Percentiles rank a stretch among this genome's conserved stretches.
These are phyloP conservation scores for Petrocephalus sullivani DNA, from an alignment of 2,797 vertebrate genomes.

Conservation along the genomic window DNA sequence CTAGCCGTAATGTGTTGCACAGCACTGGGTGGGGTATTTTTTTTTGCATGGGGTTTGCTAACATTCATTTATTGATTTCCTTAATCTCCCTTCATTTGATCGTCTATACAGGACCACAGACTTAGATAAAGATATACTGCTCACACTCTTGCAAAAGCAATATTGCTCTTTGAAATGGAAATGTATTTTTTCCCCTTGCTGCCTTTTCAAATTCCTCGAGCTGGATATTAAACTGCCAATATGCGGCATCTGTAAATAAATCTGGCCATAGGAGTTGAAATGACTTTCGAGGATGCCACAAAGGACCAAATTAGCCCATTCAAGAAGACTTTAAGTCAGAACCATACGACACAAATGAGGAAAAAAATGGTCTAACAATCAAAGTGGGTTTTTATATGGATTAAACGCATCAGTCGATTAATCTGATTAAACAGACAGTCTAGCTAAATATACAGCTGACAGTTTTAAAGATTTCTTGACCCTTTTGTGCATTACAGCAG, in stretches of 20 bases:
- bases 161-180: constrained; percentile 14
- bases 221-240: constrained; percentile 7
- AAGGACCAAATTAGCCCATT: neutral
- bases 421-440: neutral
- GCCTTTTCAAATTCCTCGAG: neutral
- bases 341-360: neutral
- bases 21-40: neutral
- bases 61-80: constrained; percentile 15
- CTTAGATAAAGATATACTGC: constrained; percentile 1
- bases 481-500: neutral
- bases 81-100: neutral
- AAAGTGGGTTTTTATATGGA: neutral
- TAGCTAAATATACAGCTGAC: neutral
- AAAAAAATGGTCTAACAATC: neutral
- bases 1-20: neutral
- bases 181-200: neutral
- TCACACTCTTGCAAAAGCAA: constrained; percentile 3
- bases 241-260: neutral
- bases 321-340: neutral
- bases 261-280: neutral
- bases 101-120: neutral
- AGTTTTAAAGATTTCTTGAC: neutral
- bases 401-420: neutral
- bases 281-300: neutral
- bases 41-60: neutral